A percentile compares a stretch with the other conserved stretches of the same genome.
Evolutionary conservation across 2,797 vertebrate species (phyloP).

Genomic region (Danio aesculapii): DNA sequence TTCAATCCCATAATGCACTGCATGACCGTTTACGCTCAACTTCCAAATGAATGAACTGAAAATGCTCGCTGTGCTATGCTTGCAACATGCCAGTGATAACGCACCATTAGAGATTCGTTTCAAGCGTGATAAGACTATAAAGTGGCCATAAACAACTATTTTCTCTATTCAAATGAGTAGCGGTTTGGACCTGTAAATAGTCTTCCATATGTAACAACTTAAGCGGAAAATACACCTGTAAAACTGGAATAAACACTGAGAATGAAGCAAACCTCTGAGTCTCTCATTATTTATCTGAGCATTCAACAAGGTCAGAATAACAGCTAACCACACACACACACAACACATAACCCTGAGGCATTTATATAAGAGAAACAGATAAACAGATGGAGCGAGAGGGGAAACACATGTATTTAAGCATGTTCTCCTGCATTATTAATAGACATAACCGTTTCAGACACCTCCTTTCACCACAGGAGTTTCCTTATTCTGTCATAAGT

Average conservation of each 20-base stretch:
- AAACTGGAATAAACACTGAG: not conserved
- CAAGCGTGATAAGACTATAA: too few species aligned
- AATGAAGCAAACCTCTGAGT: conserved; percentile 21
- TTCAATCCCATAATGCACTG: too few species aligned
- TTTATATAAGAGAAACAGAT: conserved; percentile 15
- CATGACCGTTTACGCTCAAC: too few species aligned
- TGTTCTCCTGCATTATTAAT: conserved; percentile 68
- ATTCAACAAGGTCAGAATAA: conserved; percentile 11
- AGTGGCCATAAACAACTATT: too few species aligned
- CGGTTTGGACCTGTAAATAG: too few species aligned
- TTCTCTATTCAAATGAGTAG: too few species aligned
- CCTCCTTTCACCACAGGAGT: not conserved
- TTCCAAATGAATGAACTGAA: too few species aligned
- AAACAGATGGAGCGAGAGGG: conserved; percentile 34
- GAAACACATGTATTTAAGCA: conserved; percentile 61
- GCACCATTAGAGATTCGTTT: too few species aligned
- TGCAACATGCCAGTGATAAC: too few species aligned
- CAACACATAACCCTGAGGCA: conserved; percentile 7
- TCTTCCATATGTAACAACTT: too few species aligned
- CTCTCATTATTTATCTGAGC: conserved; percentile 21
- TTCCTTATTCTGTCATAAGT: not conserved
- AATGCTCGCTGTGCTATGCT: too few species aligned
- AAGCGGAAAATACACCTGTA: too few species aligned
- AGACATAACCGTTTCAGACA: conserved; percentile 24
- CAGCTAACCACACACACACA: not conserved